Conservation (phyloP, 2,797 vertebrate genomes). For the Coreius guichenoti region DNA sequence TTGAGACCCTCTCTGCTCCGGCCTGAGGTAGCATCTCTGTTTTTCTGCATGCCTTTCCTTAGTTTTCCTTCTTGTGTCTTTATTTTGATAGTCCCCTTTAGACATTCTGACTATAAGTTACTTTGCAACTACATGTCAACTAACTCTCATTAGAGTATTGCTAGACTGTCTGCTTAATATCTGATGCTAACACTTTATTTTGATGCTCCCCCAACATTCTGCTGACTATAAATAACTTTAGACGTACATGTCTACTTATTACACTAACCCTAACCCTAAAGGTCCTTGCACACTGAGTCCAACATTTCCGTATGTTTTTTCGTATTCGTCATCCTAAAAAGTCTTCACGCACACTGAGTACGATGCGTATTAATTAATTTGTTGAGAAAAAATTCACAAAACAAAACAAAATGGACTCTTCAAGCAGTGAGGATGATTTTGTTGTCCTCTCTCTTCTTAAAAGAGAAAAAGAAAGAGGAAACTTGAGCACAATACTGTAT, state of each 20-base stretch:
- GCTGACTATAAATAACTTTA: not conserved
- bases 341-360: too few relatives aligned
- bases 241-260: not conserved
- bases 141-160: not conserved
- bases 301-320: too few relatives aligned
- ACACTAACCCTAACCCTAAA: not conserved
- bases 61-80: conserved; percentile 13
- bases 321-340: too few relatives aligned
- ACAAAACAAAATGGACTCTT: too few relatives aligned
- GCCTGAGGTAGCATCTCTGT: conserved; percentile 88
- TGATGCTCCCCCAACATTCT: not conserved
- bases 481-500: too few relatives aligned
- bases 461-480: too few relatives aligned
- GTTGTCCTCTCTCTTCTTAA: too few relatives aligned
- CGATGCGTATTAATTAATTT: too few relatives aligned
- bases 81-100: not conserved
- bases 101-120: not conserved
- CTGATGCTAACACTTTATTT: not conserved
- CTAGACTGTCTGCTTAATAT: not conserved
- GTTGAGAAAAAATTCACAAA: too few relatives aligned
- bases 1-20: conserved; percentile 97
- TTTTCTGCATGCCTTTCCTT: conserved; percentile 58
- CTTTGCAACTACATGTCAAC: not conserved
- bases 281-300: too few relatives aligned
- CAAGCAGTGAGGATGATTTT: too few relatives aligned